Evolutionary conservation across 92 coral and sea anemone genomes (phyloP).

Genomic region (Actinostola sp.): DNA sequence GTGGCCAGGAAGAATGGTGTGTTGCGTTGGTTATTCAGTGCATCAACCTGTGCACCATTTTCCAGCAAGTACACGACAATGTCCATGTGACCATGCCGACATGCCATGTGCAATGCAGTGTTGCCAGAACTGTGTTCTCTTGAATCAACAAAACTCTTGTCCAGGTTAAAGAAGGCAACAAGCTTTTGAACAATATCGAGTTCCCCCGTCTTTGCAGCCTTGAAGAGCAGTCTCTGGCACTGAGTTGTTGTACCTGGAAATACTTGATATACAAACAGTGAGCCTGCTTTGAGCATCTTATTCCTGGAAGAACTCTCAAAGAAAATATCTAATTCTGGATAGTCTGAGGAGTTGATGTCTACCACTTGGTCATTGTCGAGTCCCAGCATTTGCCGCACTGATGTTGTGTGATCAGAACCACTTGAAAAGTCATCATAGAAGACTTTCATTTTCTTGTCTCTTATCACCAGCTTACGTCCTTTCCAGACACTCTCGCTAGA

Average conservation of each 20-base stretch:
- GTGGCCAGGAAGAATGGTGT: constrained; percentile 98
- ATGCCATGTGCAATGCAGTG: constrained; percentile 94
- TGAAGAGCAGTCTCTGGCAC: constrained; percentile 90
- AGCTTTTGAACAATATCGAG: constrained; percentile 92
- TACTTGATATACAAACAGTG: constrained; percentile 89
- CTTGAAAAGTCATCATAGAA: constrained; percentile 85
- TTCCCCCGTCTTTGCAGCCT: constrained; percentile 96
- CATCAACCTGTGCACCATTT: constrained; percentile 89
- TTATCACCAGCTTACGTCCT: constrained; percentile 84
- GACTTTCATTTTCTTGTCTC: constrained; percentile 77
- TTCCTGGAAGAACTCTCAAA: constrained; percentile 96
- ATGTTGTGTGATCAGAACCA: constrained; percentile 67
- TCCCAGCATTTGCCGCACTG: constrained; percentile 90
- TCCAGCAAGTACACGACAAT: constrained; percentile 80
- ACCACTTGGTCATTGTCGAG: constrained; percentile 75
- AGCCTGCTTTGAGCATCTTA: constrained; percentile 91
- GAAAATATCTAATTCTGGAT: constrained; percentile 78
- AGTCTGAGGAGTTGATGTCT: constrained; percentile 73
- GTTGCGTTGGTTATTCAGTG: constrained; percentile 71
- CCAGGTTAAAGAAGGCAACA: constrained; percentile 86
- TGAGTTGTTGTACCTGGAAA: constrained; percentile 96
- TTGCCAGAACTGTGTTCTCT: constrained; percentile 94
- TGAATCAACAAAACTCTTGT: constrained; percentile 78
- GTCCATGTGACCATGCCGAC: constrained; percentile 94
- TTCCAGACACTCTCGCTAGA: constrained; percentile 81